Evolutionary conservation across 1,140 invertebrate species (phyloP), one percentile per base, ranked within the genome.

Genomic region (Ectropis grisescens): DNA sequence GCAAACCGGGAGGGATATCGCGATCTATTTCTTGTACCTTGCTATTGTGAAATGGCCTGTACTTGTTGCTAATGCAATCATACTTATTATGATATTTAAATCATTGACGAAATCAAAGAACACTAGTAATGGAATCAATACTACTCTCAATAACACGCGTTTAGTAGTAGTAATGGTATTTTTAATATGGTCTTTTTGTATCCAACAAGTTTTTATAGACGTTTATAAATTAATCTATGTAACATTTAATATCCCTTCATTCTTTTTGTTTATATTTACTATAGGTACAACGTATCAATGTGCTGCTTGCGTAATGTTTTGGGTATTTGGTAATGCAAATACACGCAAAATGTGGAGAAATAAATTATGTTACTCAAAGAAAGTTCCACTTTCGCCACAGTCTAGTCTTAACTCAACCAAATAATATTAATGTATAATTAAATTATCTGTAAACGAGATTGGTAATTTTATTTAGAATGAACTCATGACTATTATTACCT

Each of bases 291-390:
- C 69, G 7, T 80, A 67, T 30, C 64, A 76, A 28, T 80, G 71
- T 39, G 58, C 66, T 1, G 47, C 59, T 41, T 62, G 69, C n/a
- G 71, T 69, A 33, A 36, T 62, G 6, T 80, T 80, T 44, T 80
- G 75, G 75, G 43, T 80, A n/a, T 69, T 76, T 27, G 71, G 66
- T 5, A 80, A 80, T 32, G 48, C 46, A 7, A 62, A 56, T n/a
- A 76, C 75, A 0, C 52, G 70, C 36, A 44, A 54, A 34, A 28
- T 72, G 35, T 80, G 75, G 75, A 57, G 41, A 13, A 50, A 26
- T 8, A 3, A 19, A 8, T 19, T 3, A 3, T 19, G 3, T 19
- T 19, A 8, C 8, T 19, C 16, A 4, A 19, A 19, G 8, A 19
- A n/a, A n/a, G n/a, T n/a, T n/a, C n/a, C n/a, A n/a, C n/a, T n/a